phyloP scores from a whole-genome alignment of 2,797 vertebrate genomes.

The Syncerus caffer region DNA sequence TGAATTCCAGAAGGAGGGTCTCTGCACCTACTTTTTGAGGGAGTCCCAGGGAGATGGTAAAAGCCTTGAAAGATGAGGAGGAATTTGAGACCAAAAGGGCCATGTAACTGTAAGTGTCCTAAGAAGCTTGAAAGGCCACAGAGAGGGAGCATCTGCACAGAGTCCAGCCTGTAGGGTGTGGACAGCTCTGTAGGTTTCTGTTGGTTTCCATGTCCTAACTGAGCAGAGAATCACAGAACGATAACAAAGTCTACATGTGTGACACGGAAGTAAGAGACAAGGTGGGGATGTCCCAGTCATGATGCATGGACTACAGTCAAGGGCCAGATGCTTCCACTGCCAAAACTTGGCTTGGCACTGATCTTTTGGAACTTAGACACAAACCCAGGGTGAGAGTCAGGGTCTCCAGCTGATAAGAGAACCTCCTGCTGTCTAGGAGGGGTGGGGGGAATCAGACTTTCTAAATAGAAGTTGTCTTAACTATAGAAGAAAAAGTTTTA shows the following conservation, averaged over 20 bases:
- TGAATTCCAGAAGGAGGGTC: background rate
- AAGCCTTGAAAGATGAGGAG: background rate
- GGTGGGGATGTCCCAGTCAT: background rate
- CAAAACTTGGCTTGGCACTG: background rate
- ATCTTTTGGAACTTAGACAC: background rate
- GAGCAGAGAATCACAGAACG: background rate
- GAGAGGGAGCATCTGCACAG: background rate
- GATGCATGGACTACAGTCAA: background rate
- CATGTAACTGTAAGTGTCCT: background rate
- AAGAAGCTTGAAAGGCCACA: background rate
- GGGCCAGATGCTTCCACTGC: background rate
- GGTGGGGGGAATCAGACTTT: background rate
- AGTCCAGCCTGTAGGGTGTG: background rate
- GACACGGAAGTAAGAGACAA: background rate
- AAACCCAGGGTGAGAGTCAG: background rate
- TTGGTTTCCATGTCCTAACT: background rate
- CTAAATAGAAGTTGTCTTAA: slow-evolving; percentile 14
- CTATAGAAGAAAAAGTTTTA: background rate
- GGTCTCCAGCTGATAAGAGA: background rate
- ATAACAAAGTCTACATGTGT: background rate
- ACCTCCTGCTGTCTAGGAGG: background rate
- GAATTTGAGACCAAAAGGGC: background rate
- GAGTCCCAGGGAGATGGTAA: background rate
- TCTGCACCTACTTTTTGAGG: background rate
- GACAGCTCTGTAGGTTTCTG: background rate